Conservation (phyloP, 2,888 invertebrate genomes). For the Tryphoninae sp. region DNA sequence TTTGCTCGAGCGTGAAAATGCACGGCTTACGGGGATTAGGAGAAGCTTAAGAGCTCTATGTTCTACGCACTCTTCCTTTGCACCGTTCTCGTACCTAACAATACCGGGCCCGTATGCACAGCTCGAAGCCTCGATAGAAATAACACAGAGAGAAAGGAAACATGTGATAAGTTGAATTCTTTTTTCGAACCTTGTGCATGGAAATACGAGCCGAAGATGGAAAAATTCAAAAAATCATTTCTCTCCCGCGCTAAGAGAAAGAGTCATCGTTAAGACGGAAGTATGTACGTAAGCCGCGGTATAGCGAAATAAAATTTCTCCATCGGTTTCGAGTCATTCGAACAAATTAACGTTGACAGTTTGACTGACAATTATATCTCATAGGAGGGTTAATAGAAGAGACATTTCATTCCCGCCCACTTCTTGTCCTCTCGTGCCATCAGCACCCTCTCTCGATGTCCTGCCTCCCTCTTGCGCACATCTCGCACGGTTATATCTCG, state of each 20-base stretch:
- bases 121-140: not conserved
- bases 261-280: not conserved
- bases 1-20: conserved; percentile 59
- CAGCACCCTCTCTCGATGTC: conserved; percentile 48
- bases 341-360: conserved; percentile 71
- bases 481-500: conserved; percentile 14
- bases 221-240: too few species aligned
- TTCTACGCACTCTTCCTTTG: not conserved
- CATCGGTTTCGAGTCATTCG: conserved; percentile 62
- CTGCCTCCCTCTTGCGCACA: conserved; percentile 16
- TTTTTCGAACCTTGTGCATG: too few species aligned
- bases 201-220: too few species aligned
- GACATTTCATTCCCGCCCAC: conserved; percentile 32
- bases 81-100: not conserved
- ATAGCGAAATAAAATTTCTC: conserved; percentile 27
- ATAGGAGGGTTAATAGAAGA: conserved; percentile 61
- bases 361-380: conserved; percentile 73
- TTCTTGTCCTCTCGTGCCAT: conserved; percentile 26
- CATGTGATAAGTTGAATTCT: not conserved
- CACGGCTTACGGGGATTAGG: conserved; percentile 56
- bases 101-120: not conserved
- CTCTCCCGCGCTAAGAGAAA: not conserved
- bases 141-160: not conserved
- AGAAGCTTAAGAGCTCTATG: conserved; percentile 17
- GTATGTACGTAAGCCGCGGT: not conserved